A percentile compares a stretch with the other conserved stretches of the same genome.
Evolutionary conservation across 2,113 vertebrate species (phyloP).

Genomic region (Sakesphorus luctuosus): DNA sequence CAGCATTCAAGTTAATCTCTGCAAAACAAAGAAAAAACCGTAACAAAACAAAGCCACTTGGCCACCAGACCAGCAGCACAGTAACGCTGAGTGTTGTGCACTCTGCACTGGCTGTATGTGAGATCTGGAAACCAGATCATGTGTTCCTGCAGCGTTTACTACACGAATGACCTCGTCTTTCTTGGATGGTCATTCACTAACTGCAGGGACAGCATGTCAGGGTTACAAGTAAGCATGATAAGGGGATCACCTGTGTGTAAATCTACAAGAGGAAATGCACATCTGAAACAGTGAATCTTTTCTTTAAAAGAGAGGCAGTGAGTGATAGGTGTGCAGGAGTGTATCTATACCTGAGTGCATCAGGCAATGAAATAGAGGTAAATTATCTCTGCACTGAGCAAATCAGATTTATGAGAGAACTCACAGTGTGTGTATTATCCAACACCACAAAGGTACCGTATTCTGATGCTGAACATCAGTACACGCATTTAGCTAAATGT

Average conservation of each 20-base stretch:
- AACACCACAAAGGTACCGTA: fast-evolving
- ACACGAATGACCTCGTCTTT: background rate
- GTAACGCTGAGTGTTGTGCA: fast-evolving
- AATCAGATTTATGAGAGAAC: background rate
- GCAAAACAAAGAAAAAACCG: background rate
- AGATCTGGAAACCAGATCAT: fast-evolving
- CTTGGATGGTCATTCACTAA: background rate
- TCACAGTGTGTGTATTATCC: background rate
- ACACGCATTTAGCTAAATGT: background rate
- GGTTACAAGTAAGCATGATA: background rate
- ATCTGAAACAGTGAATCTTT: background rate
- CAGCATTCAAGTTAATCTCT: background rate
- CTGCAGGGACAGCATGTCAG: fast-evolving
- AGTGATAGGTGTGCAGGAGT: background rate
- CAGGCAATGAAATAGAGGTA: background rate
- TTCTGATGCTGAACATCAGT: background rate
- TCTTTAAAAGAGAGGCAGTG: background rate
- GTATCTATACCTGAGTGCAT: too few species aligned
- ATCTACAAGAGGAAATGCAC: background rate
- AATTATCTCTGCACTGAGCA: background rate
- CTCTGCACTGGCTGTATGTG: fast-evolving
- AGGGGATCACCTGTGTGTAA: background rate
- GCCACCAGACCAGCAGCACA: background rate
- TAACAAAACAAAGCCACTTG: background rate
- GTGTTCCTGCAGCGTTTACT: background rate